Conservation (phyloP, 2,888 invertebrate species). For the Zelleria hepariella region DNA sequence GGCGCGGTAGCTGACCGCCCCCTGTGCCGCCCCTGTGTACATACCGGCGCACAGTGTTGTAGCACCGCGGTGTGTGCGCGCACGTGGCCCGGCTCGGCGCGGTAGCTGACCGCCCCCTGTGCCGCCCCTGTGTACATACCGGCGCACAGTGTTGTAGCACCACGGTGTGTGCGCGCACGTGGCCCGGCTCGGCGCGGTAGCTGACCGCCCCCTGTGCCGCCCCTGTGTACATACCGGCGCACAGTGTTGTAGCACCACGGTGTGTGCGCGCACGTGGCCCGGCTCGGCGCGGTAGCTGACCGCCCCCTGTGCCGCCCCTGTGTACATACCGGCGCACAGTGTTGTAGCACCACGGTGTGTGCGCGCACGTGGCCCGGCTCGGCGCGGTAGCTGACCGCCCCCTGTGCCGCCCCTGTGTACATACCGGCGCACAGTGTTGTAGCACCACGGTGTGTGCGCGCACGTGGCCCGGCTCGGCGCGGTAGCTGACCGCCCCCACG, state of each 20-base stretch:
- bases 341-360: neutral
- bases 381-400: neutral
- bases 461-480: neutral
- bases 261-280: neutral
- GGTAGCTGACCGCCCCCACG: neutral
- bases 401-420: conserved; percentile 7
- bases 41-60: too few species aligned
- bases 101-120: conserved; percentile 54
- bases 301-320: neutral
- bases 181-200: conserved; percentile 34
- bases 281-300: neutral
- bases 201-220: conserved; percentile 23
- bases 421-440: conserved; percentile 8
- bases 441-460: neutral
- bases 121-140: conserved; percentile 90
- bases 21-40: too few species aligned
- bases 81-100: conserved; percentile 93
- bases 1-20: too few species aligned
- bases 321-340: conserved; percentile 17
- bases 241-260: neutral
- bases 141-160: too few species aligned
- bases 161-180: conserved; percentile 86
- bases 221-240: too few species aligned
- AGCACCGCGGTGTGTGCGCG: conserved; percentile 96
- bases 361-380: neutral